phyloP scores from a whole-genome alignment of 64 coral and sea anemone genomes.

The Astreopora myriophthalma region DNA sequence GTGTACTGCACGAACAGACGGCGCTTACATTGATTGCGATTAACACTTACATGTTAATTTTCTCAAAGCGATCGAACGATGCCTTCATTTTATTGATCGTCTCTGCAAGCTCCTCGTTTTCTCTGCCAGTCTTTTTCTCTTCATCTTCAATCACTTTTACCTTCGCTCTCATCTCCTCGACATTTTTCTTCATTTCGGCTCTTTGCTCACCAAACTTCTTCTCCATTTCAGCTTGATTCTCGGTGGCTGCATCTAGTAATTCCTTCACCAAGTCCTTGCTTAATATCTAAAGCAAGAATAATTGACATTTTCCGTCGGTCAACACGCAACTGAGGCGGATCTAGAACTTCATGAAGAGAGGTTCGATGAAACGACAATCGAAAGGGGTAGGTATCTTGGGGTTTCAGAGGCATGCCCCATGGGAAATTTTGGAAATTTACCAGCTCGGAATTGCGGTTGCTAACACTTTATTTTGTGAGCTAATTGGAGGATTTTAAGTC shows the following conservation, averaged over 20 bases:
- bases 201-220: constrained; percentile 62
- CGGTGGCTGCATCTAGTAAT: neutral
- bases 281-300: neutral
- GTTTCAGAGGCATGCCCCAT: no score
- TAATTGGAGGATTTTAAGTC: no score
- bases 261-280: neutral
- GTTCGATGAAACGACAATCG: no score
- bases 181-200: constrained; percentile 46
- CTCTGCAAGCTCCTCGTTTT: constrained; percentile 20
- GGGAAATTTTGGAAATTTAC: no score
- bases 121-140: constrained; percentile 28
- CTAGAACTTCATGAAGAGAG: neutral
- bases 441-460: no score
- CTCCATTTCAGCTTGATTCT: constrained; percentile 41
- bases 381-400: no score
- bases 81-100: constrained; percentile 72
- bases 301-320: neutral
- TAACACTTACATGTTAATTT: constrained; percentile 59
- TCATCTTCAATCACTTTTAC: constrained; percentile 75
- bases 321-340: neutral
- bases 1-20: neutral
- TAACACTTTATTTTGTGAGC: no score
- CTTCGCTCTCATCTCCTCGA: constrained; percentile 55
- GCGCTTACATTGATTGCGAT: neutral
- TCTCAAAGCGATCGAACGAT: constrained; percentile 81